Base-by-base conservation (phyloP, 2,797 vertebrate genomes). In the Masticophis lateralis region DNA sequence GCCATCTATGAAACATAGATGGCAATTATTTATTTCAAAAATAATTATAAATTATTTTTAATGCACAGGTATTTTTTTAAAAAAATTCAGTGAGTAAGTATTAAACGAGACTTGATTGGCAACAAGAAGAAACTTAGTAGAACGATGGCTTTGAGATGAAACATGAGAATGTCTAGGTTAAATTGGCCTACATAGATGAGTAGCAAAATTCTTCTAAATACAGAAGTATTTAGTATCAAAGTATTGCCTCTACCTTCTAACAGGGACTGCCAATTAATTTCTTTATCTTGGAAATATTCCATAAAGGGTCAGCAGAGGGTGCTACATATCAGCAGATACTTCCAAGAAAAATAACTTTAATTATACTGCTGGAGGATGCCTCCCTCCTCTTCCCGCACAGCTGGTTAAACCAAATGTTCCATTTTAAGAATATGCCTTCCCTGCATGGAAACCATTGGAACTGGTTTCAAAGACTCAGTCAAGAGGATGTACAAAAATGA, bases 221-320 rank as follows among this genome's bases (percentile, higher is more conserved):
- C 8, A 18, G 53, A 10, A 74, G 11, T 20, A 57, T 20, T 20
- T 57, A 20, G 57, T 20, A 20, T 8, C 1, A 83, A 89, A 55
- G 5, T 13, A 16, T 69, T 66, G 47, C 37, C 25, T 51, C 60
- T 28, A 13, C 25, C 28, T 92, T 56, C 63, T 86, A 16, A 18
- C 5, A 66, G 32, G 22, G 28, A 2, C 60, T 57, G 9, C 53
- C 27, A 32, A 14, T 57, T 22, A 61, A 60, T 55, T 83, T 14
- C 43, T 28, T 93, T 63, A 88, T 37, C 61, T 60, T 60, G 66
- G 43, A 66, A 51, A 90, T 6, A 74, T 90, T 63, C 88, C 86
- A n/a, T n/a, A 57, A 57, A 86, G 20, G 32, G 28, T 25, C 93
- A 66, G 86, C 37, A 94, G 93, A 87, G 91, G 93, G 86, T 11